These are phyloP conservation scores for Romanogobio albipinnatus DNA, from an alignment of 2,113 vertebrate species.

Conservation along the genomic window DNA sequence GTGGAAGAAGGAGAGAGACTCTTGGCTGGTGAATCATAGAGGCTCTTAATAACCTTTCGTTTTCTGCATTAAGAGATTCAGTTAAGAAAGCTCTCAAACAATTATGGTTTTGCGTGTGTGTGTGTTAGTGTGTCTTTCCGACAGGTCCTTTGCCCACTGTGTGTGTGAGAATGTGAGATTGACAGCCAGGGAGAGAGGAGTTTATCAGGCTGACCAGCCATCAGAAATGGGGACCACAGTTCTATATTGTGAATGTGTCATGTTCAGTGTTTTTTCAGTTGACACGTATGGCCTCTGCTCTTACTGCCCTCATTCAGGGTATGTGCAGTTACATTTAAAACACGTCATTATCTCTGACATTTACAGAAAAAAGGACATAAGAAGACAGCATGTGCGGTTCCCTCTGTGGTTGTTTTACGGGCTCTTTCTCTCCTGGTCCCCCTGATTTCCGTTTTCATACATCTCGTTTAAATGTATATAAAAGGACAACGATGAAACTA, in stretches of 20 bases:
- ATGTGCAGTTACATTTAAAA: conserved; percentile 3
- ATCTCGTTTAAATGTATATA: not conserved
- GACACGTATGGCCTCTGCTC: conserved; percentile 9
- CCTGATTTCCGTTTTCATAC: not conserved
- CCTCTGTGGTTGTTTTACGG: not conserved
- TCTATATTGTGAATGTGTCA: not conserved
- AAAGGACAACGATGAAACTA: not conserved
- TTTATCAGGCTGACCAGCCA: not conserved
- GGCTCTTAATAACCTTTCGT: conserved; percentile 49
- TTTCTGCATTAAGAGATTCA: conserved; percentile 43
- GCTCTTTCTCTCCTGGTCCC: not conserved
- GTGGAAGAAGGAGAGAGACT: conserved; percentile 33
- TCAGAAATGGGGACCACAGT: not conserved
- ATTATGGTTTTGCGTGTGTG: conserved; percentile 8
- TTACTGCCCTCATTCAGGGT: not conserved
- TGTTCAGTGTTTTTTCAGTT: not conserved
- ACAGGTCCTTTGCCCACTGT: conserved; percentile 9
- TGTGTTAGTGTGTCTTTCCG: conserved; percentile 8
- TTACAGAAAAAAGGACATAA: conserved; percentile 49
- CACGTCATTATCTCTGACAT: conserved; percentile 51
- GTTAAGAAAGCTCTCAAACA: conserved; percentile 57
- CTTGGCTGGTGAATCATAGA: conserved; percentile 35
- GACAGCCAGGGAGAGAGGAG: not conserved
- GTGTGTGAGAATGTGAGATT: conserved; percentile 35
- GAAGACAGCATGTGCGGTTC: not conserved